Evolutionary conservation across 2,113 vertebrate genomes (phyloP), one percentile per base, ranked within the genome.

Genomic region (Ornithorhynchus anatinus): DNA sequence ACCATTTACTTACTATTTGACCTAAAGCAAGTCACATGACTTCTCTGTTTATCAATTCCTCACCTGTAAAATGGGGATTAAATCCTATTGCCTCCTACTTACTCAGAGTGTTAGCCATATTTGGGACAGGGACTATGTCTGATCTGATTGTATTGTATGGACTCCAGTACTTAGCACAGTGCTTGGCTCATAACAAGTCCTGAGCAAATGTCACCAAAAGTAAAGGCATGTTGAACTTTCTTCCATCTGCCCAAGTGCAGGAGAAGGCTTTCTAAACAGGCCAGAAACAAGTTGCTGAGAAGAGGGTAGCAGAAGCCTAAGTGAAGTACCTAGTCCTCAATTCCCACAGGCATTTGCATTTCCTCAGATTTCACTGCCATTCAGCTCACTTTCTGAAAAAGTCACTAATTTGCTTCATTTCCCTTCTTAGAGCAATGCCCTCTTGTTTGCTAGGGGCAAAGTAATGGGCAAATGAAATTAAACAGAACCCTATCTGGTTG

Each of bases 371-470:
- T 94, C 91, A 88, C 64, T 37, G 89, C 71, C 87, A 72, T 91
- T 76, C 81, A 63, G 56, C 79, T 66, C 48, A 63, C 71, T 84
- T 72, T 69, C 67, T 75, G 68, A 67, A 68, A 48, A 74, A 65
- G 59, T 59, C 67, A 68, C 89, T 89, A 84, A 82, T 65, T 76
- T 60, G 27, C 17, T 66, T 35, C 45, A 19, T n/a, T 35, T 19
- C 13, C 32, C 19, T 1, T 23, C 35, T n/a, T 22, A 1, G 0
- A 43, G 22, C 27, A 6, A 61, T 73, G 66, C 45, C 52, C 47
- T 90, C 84, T 86, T 78, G 96, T 95, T 96, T 94, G 95, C 85
- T 90, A 77, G 59, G n/a, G 82, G 62, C 75, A 81, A 63, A 74
- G 84, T 84, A 43, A 84, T 75, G 77, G n/a, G n/a, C n/a, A n/a